Evolutionary conservation across 2,888 invertebrate genomes (phyloP), one percentile per base, ranked within the genome.

Genomic region (Muschampia staudingeri): DNA sequence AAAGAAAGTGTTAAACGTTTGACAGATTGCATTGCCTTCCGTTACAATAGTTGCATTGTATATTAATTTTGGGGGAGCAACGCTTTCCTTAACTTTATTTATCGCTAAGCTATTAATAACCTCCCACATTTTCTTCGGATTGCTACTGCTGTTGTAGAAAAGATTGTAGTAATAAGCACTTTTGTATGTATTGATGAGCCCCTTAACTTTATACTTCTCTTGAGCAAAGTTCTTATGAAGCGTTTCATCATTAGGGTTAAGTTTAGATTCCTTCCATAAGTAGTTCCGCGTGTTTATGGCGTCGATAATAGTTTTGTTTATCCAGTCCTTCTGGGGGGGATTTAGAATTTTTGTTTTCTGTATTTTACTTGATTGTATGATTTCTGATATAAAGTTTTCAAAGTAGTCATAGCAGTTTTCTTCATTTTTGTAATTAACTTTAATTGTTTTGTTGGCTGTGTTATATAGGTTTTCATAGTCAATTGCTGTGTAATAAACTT

Each of bases 1-100:
- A 67, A 87, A 86, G 44, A 77, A 86, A 19, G 30, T 19, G 70
- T 87, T 86, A 25, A 87, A 87, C 4, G 11, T 40, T 37, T 87
- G 70, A 67, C 87, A 86, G 12, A 87, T 82, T 48, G 82, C 75
- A 11, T 56, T 70, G 6, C 56, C 67, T 40, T 85, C 80, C 16
- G 79, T 82, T n/a, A 85, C 67, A 14, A 25, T n/a, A 16, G 25
- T 56, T 14, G 52, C 34, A 11, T 82, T 30, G 1, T 19, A 67
- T 67, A 69, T 61, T 11, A 87, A 78, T 52, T 85, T 86, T 4
- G 72, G 73, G 9, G 82, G 85, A 77, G 72, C 56, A 34, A 19
- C 7, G 37, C 19, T 73, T 16, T 73, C n/a, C 75, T 83, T 84
- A 11, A 75, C 72, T 40, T 73, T 78, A 67, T 77, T 77, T 61